Conservation (phyloP, 2,888 invertebrate genomes). For the Phania funesta region DNA sequence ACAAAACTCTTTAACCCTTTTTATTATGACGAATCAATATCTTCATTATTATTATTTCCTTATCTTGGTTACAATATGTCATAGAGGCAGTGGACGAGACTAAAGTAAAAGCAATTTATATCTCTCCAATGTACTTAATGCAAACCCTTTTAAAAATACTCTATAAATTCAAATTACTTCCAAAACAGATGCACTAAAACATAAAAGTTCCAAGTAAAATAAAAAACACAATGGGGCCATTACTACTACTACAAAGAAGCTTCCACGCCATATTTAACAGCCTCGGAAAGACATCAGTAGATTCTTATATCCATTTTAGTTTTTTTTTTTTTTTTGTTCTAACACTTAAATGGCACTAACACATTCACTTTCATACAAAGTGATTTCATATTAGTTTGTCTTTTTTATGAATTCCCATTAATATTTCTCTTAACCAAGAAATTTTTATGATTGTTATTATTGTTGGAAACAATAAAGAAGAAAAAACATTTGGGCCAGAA, state of each 20-base stretch:
- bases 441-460: slow-evolving; percentile 58
- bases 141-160: slow-evolving; percentile 2
- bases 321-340: not conserved
- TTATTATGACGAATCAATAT: too few species aligned
- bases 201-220: slow-evolving; percentile 22
- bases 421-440: not conserved
- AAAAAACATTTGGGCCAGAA: slow-evolving; percentile 54
- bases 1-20: too few species aligned
- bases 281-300: slow-evolving; percentile 32
- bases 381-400: slow-evolving; percentile 21
- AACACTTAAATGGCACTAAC: slow-evolving; percentile 49
- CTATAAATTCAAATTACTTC: slow-evolving; percentile 52
- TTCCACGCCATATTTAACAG: not conserved
- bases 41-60: too few species aligned
- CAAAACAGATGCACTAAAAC: slow-evolving; percentile 39
- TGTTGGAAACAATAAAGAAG: slow-evolving; percentile 20
- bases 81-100: too few species aligned
- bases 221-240: not conserved
- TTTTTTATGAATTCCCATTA: slow-evolving; percentile 22
- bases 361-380: slow-evolving; percentile 15
- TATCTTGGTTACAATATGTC: too few species aligned
- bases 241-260: not conserved
- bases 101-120: not conserved
- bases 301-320: too few species aligned
- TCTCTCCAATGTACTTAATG: not conserved